Base-by-base conservation (phyloP, 2,888 invertebrate species). In the Megastigmus dorsalis region DNA sequence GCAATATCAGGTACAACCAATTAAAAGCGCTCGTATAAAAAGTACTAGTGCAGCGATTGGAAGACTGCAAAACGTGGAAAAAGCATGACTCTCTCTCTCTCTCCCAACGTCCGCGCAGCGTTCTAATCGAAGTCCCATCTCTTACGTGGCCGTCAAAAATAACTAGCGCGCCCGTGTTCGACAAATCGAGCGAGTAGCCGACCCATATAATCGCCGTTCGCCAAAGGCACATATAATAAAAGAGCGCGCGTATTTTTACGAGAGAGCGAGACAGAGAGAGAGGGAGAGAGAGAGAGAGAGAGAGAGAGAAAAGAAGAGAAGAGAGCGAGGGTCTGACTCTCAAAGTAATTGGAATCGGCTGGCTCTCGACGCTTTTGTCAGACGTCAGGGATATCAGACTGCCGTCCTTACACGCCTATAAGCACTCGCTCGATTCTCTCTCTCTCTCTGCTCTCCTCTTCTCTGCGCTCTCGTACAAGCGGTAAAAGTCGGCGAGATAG, bases 311-410 rank as follows among this genome's bases (percentile, higher is more conserved):
- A n/a, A n/a, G n/a, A n/a, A n/a, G n/a, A n/a, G n/a, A n/a, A n/a
- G n/a, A n/a, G n/a, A n/a, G n/a, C n/a, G n/a, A n/a, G n/a, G n/a
- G 13, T 23, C 54, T 20, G 43, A 1, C 70, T 45, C 55, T 70
- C 70, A 63, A 62, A 55, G 62, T 55, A 70, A 70, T 70, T 63
- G 62, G 70, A 70, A 70, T 70, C 70, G 54, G 48, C 57, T 50
- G n/a, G 28, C 38, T 57, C 30, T 26, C 38, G 28, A 30, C 26
- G 30, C 54, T 36, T 55, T 43, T 52, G 62, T 70, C 62, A 62
- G 59, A 13, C 36, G 38, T 38, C 38, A 28, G 28, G 18, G 57
- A 57, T 48, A 68, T 50, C 57, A 57, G 67, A 33, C n/a, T n/a
- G n/a, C n/a, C n/a, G 36, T 55, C 55, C 26, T 48, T 43, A n/a